phyloP scores from a whole-genome alignment of 2,113 vertebrate species.

The Sturnus vulgaris region DNA sequence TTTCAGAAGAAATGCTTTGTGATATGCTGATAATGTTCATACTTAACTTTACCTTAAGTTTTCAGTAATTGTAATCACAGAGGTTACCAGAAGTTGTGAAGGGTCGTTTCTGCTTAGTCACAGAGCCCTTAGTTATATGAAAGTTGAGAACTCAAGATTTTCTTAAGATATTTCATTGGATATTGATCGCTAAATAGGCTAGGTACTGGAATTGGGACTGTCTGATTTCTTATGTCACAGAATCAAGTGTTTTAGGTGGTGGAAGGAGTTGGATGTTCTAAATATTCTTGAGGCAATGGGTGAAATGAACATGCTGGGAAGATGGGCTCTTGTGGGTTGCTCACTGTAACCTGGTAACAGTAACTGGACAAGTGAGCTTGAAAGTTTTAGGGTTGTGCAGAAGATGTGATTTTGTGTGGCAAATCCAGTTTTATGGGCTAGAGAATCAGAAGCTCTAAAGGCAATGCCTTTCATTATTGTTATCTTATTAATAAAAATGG shows the following conservation, averaged over 20 bases:
- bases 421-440: neutral
- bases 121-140: neutral
- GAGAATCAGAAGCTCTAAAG: neutral
- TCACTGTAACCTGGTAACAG: neutral
- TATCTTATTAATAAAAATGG: neutral
- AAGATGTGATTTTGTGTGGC: neutral
- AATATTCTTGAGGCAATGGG: neutral
- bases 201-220: neutral
- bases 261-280: neutral
- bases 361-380: neutral
- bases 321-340: fast-evolving
- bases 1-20: neutral
- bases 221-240: neutral
- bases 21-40: neutral
- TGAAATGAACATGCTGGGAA: neutral
- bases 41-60: neutral
- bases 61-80: neutral
- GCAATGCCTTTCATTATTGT: neutral
- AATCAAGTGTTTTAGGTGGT: neutral
- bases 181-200: neutral
- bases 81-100: neutral
- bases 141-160: neutral
- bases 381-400: neutral
- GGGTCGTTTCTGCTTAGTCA: neutral
- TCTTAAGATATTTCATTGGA: neutral